These are phyloP conservation scores for Okamejei kenojei DNA, from an alignment of 2,797 vertebrate species.

Conservation along the genomic window DNA sequence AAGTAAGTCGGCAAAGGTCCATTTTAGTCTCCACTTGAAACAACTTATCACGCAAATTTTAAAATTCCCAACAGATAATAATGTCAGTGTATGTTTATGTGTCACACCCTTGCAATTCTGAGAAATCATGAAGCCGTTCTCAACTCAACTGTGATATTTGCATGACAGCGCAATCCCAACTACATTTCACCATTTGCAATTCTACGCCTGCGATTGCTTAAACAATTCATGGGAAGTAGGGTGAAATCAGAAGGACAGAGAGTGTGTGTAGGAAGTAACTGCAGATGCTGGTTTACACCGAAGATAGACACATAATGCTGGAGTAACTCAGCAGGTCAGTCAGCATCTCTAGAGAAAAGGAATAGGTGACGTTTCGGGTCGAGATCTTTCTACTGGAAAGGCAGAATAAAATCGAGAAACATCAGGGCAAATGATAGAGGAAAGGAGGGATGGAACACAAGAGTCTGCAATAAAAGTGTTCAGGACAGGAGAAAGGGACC, in stretches of 20 bases:
- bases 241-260: neutral
- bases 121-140: neutral
- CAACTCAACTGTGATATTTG: neutral
- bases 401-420: neutral
- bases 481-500: neutral
- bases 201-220: neutral
- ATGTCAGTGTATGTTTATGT: neutral
- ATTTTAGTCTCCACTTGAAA: no score
- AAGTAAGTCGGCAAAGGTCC: no score
- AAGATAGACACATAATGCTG: no score
- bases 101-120: neutral
- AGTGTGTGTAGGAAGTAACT: no score
- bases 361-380: no score
- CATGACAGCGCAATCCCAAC: neutral
- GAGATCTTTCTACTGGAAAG: neutral
- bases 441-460: neutral
- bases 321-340: no score
- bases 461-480: neutral
- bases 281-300: no score
- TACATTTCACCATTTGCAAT: neutral
- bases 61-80: neutral
- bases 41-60: neutral
- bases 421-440: neutral
- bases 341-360: neutral
- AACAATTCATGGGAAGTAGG: neutral